Percentiles rank a stretch among this genome's conserved stretches.
Evolutionary conservation across 1,140 invertebrate genomes (phyloP).

Genomic region (Triops longicaudatus): DNA sequence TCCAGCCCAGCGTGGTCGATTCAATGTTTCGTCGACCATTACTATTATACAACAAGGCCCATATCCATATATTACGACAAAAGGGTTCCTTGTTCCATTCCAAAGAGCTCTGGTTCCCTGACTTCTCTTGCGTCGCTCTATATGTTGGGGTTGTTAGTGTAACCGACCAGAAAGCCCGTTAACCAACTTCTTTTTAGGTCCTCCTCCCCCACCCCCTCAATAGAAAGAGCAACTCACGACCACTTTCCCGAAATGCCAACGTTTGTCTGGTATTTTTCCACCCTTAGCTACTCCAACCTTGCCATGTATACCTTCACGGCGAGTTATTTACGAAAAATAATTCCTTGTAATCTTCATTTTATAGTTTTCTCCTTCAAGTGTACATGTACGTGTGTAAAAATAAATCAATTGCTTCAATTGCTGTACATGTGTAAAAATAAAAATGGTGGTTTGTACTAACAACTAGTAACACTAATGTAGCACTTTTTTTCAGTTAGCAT

Average conservation of each 20-base stretch:
- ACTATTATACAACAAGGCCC: conserved; percentile 12
- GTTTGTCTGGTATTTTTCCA: not conserved
- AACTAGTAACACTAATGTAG: no score
- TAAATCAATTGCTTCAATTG: no score
- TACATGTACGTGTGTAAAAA: no score
- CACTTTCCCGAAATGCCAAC: not conserved
- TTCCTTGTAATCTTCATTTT: no score
- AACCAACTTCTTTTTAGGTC: conserved; percentile 5
- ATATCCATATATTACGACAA: conserved; percentile 15
- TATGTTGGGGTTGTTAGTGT: conserved; percentile 12
- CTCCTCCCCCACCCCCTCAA: conserved; percentile 1
- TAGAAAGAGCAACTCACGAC: not conserved
- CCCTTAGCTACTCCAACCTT: not conserved
- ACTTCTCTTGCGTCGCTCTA: not conserved
- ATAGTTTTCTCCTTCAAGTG: no score
- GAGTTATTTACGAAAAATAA: not conserved
- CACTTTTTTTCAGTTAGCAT: no score
- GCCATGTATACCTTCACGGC: not conserved
- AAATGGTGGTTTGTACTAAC: no score
- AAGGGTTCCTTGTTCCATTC: conserved; percentile 14
- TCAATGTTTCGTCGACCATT: conserved; percentile 15
- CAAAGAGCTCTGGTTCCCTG: conserved; percentile 8
- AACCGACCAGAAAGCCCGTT: conserved; percentile 14
- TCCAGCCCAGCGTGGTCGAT: not conserved
- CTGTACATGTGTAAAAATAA: no score